Evolutionary conservation across 2,797 vertebrate species (phyloP), one percentile per base, ranked within the genome.

Genomic region (Orestias chungarensis): DNA sequence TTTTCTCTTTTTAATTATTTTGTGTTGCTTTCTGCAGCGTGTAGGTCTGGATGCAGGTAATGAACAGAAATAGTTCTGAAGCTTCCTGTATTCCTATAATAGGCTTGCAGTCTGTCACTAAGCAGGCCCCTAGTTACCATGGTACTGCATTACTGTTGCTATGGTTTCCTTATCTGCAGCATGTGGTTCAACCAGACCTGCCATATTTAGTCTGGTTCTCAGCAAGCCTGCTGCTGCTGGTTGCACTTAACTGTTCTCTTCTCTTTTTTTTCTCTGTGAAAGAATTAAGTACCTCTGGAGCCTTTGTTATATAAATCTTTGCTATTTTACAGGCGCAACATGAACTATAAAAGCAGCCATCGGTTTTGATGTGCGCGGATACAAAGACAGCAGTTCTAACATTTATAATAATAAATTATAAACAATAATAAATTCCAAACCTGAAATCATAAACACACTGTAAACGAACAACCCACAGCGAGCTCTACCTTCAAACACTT

Each of bases 141-240:
- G 88, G 86, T 64, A 66, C 85, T 88, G 85, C 84, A 78, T 92
- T 82, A 80, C 89, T 74, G 94, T 95, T 95, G 90, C 94, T 89
- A 95, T 94, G 94, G 94, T 94, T 94, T 86, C 92, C 70, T 81
- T 91, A 89, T 91, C 91, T 90, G 75, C 86, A 89, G 88, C 87
- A 91, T 91, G 91, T 91, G 88, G 89, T 91, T 90, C 70, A 87
- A 89, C 87, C 85, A 88, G 81, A 82, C 82, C 83, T 92, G 90
- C 91, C 91, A 92, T 92, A 93, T 92, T 93, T 88, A 89, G 91
- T 91, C 76, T 83, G 70, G 70, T 82, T 70, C 70, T 80, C 59
- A 44, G 66, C 70, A 62, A 49, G 66, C 65, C 82, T 82, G 81
- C 69, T 81, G 78, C 87, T 74, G 78, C 82, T 79, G 72, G 55